Conservation (phyloP, 30 jellyfish, hydroid and myxozoan species). For the Catostylus mosaicus region DNA sequence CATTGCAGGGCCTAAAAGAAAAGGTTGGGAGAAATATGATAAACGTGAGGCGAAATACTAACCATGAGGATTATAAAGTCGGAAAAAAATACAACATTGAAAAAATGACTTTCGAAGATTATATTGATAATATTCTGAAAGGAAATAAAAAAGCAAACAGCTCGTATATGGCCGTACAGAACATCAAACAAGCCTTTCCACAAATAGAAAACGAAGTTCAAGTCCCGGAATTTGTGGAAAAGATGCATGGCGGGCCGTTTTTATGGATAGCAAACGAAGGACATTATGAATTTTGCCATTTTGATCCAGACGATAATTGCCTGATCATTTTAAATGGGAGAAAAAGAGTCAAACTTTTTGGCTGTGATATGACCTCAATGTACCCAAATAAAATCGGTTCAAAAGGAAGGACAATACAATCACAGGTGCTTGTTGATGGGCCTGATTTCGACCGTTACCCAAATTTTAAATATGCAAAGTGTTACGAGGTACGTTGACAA, state of each 20-base stretch:
- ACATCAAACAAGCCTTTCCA: constrained; percentile 91
- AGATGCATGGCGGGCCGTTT: constrained; percentile 96
- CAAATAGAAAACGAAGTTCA: constrained; percentile 70
- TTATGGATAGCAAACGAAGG: constrained; percentile 89
- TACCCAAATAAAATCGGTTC: constrained; percentile 97
- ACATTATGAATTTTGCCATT: constrained; percentile 96
- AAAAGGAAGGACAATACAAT: constrained; percentile 93
- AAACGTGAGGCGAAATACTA: constrained; percentile 86
- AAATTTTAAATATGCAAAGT: constrained; percentile 38
- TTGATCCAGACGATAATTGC: constrained; percentile 97
- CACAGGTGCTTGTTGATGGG: constrained; percentile 76
- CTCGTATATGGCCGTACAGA: constrained; percentile 96
- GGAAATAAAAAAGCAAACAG: constrained; percentile 64
- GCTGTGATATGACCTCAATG: constrained; percentile 74
- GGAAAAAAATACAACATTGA: constrained; percentile 93
- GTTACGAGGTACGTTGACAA: constrained; percentile 71
- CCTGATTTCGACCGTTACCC: constrained; percentile 80
- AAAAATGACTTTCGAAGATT: constrained; percentile 81
- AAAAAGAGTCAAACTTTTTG: constrained; percentile 78
- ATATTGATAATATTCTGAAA: constrained; percentile 69
- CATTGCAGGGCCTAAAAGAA: constrained; percentile 51
- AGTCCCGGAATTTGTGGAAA: constrained; percentile 79
- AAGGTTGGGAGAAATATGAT: constrained; percentile 85
- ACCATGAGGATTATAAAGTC: constrained; percentile 73
- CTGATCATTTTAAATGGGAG: constrained; percentile 78